Evolutionary conservation across 1,140 invertebrate species (phyloP), one percentile per base, ranked within the genome.

Genomic region (Drosophila equinoxialis): DNA sequence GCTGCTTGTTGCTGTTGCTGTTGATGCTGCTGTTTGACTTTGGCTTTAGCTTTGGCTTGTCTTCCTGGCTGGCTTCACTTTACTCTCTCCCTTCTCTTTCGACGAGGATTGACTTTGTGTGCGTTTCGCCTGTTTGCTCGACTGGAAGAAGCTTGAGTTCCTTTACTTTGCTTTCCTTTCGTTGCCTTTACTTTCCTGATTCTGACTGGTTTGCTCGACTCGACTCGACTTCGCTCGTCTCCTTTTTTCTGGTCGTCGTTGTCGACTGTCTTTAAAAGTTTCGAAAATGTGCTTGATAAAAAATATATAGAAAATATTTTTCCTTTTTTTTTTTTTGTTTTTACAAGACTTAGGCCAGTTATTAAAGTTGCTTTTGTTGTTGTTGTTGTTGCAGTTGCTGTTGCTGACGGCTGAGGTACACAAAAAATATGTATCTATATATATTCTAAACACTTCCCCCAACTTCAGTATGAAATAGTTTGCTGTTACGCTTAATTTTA

Each of bases 231-330:
- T n/a, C 2, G 8, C 45, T 51, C 45, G 14, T 17, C 45, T 48
- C 17, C 6, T 7, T 17, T 17, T 11, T 37, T 10, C 17, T 51
- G 17, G 45, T 57, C 42, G 20, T 20, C 33, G 20, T 57, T 45
- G 64, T 71, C 65, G 67, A 64, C 63, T 79, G 63, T 77, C 80
- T 89, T 83, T 59, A 71, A 80, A 87, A 87, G 72, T 89, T 87
- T 80, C 77, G 30, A 87, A 89, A 86, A 89, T 87, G 79, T 89
- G 79, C 79, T 87, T 87, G 83, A 83, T 87, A 77, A 80, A 76
- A 86, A 79, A 86, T 87, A 82, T 87, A 73, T 82, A 77, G 17
- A 79, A 79, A 68, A 74, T 60, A 67, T 63, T 8, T 8, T 20
- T 17, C 17, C 0, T 17, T 17, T 48, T 6, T 51, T 11, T 33